These are phyloP conservation scores for Sarcophaga rosellei DNA, from an alignment of 2,888 invertebrate genomes.

Conservation along the genomic window DNA sequence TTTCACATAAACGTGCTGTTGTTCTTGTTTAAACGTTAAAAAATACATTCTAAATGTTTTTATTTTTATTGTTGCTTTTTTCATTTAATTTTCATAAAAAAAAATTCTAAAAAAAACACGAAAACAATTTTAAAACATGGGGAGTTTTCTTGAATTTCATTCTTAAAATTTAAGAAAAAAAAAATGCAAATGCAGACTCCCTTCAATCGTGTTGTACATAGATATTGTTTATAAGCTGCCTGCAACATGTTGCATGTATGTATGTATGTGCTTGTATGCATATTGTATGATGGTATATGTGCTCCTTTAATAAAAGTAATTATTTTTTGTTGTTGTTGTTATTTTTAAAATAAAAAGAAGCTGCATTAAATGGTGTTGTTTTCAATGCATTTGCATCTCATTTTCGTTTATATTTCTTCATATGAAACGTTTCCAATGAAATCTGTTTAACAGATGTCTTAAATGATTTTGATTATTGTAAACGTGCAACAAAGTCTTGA, in stretches of 20 bases:
- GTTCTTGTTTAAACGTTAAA: background rate
- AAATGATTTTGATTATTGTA: constrained; percentile 8
- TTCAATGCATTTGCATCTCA: constrained; percentile 46
- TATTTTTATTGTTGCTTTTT: background rate
- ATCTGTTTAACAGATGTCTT: constrained; percentile 72
- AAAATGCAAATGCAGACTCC: background rate
- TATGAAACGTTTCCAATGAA: constrained; percentile 63
- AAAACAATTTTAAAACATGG: constrained; percentile 35
- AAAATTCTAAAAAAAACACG: background rate
- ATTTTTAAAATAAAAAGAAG: constrained; percentile 59
- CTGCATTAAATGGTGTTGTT: constrained; percentile 38
- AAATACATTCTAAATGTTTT: too few relatives aligned
- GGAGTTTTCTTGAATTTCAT: constrained; percentile 48
- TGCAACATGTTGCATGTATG: background rate
- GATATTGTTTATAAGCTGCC: background rate
- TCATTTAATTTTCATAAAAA: background rate
- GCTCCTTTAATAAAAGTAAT: background rate
- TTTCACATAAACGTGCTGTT: background rate
- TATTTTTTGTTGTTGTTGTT: constrained; percentile 49
- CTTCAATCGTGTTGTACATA: background rate
- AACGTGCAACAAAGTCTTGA: background rate
- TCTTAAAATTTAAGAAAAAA: background rate
- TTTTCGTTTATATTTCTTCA: constrained; percentile 34
- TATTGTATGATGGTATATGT: background rate
- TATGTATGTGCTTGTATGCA: background rate